These are phyloP conservation scores for Copsychus sechellarum DNA, from an alignment of 2,113 vertebrate species.

Conservation along the genomic window DNA sequence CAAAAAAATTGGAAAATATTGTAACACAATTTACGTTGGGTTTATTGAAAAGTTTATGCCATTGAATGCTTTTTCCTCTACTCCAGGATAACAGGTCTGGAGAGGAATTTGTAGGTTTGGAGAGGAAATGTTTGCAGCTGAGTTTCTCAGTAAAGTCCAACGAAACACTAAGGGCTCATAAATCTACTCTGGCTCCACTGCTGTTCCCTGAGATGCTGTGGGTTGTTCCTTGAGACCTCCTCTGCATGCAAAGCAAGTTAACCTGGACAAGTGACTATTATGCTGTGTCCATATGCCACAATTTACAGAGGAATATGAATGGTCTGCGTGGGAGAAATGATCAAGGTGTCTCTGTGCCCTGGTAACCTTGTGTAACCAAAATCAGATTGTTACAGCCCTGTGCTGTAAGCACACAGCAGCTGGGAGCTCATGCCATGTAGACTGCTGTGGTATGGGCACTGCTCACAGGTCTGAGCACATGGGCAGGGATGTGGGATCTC, in stretches of 20 bases:
- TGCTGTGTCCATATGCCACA: neutral
- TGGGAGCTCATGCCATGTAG: neutral
- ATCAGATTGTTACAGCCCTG: neutral
- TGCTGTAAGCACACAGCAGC: neutral
- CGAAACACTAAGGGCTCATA: neutral
- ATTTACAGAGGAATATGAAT: neutral
- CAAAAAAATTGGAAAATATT: neutral
- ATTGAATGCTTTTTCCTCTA: neutral
- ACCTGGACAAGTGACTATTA: neutral
- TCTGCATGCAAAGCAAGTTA: neutral
- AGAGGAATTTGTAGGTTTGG: neutral
- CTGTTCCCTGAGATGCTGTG: neutral
- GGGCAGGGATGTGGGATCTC: neutral
- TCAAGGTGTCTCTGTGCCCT: neutral
- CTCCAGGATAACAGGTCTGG: neutral
- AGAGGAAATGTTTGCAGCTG: neutral
- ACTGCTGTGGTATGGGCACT: neutral
- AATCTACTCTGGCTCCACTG: neutral
- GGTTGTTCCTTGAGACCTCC: neutral
- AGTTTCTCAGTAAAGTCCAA: neutral
- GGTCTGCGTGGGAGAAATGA: neutral
- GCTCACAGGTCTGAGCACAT: rapidly evolving
- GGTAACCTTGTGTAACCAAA: neutral
- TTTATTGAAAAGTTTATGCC: neutral
- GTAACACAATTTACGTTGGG: rapidly evolving